These are phyloP conservation scores for Drosophila lacicola DNA, from an alignment of 2,888 invertebrate species.

Conservation along the genomic window DNA sequence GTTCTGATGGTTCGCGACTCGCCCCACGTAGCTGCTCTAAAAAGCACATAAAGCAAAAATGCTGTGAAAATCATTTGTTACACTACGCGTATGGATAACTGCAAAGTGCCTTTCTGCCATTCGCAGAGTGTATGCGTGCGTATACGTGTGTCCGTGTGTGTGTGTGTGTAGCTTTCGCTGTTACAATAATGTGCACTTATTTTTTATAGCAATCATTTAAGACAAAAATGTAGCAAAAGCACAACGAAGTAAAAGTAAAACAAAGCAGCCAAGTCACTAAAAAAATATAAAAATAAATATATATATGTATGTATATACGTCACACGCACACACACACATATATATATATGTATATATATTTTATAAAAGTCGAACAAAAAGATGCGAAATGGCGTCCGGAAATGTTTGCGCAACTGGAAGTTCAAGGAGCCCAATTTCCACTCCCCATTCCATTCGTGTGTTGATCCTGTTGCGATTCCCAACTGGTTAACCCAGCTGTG, in stretches of 20 bases:
- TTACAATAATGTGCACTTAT: slow-evolving; percentile 80
- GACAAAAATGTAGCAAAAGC: slow-evolving; percentile 73
- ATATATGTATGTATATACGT: background rate
- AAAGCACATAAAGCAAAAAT: slow-evolving; percentile 77
- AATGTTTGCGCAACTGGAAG: slow-evolving; percentile 66
- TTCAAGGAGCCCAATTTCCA: slow-evolving; percentile 51
- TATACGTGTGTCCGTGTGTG: background rate
- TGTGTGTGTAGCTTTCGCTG: slow-evolving; percentile 35
- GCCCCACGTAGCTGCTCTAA: slow-evolving; percentile 65
- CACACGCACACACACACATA: background rate
- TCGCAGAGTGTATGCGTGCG: background rate
- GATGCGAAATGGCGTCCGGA: slow-evolving; percentile 66
- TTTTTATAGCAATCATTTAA: slow-evolving; percentile 81
- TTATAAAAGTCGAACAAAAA: slow-evolving; percentile 45
- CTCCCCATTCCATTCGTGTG: slow-evolving; percentile 7
- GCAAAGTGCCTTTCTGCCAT: slow-evolving; percentile 63
- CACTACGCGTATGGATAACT: slow-evolving; percentile 80
- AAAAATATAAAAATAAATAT: slow-evolving; percentile 8
- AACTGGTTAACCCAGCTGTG: slow-evolving; percentile 28
- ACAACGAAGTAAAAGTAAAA: slow-evolving; percentile 63
- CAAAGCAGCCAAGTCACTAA: slow-evolving; percentile 63
- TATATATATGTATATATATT: slow-evolving; percentile 4
- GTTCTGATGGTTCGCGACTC: slow-evolving; percentile 56
- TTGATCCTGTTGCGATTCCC: slow-evolving; percentile 19
- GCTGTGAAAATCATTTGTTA: slow-evolving; percentile 80